phyloP scores from a whole-genome alignment of 2,888 invertebrate species.

The Tinea trinotella region DNA sequence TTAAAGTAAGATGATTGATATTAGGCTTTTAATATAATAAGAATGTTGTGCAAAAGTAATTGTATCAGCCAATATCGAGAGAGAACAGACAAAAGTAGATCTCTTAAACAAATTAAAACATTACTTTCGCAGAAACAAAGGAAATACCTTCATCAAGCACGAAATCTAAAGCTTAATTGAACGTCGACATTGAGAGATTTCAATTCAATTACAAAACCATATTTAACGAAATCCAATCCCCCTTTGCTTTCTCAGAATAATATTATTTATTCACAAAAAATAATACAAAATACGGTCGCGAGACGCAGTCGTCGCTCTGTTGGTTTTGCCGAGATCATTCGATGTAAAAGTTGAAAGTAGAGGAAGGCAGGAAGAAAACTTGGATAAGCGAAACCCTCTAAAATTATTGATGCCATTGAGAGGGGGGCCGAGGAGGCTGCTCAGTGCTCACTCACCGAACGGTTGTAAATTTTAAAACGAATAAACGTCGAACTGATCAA shows the following conservation, averaged over 20 bases:
- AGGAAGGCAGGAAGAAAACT: slow-evolving; percentile 64
- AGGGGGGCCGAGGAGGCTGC: slow-evolving; percentile 14
- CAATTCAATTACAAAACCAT: slow-evolving; percentile 74
- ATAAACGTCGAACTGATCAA: slow-evolving; percentile 63
- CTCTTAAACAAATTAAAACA: slow-evolving; percentile 45
- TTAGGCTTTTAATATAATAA: background rate
- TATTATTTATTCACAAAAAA: slow-evolving; percentile 73
- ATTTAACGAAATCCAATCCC: slow-evolving; percentile 73
- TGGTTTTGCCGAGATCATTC: slow-evolving; percentile 69
- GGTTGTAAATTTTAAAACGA: slow-evolving; percentile 59
- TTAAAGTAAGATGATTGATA: slow-evolving; percentile 19
- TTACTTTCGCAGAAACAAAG: slow-evolving; percentile 56
- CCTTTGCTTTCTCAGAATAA: slow-evolving; percentile 66
- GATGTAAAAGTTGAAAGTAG: slow-evolving; percentile 61
- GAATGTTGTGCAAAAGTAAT: background rate
- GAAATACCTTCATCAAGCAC: slow-evolving; percentile 56
- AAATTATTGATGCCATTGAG: slow-evolving; percentile 66
- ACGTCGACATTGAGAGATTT: slow-evolving; percentile 73
- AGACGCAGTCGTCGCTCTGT: slow-evolving; percentile 55
- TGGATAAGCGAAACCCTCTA: slow-evolving; percentile 72
- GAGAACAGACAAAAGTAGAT: slow-evolving; percentile 21
- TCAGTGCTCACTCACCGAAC: slow-evolving; percentile 5
- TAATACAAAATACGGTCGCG: slow-evolving; percentile 64
- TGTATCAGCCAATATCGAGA: background rate
- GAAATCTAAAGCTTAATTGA: slow-evolving; percentile 69